Conservation (phyloP, 2,888 invertebrate species). For the Dyspetes luteomarginatus region DNA sequence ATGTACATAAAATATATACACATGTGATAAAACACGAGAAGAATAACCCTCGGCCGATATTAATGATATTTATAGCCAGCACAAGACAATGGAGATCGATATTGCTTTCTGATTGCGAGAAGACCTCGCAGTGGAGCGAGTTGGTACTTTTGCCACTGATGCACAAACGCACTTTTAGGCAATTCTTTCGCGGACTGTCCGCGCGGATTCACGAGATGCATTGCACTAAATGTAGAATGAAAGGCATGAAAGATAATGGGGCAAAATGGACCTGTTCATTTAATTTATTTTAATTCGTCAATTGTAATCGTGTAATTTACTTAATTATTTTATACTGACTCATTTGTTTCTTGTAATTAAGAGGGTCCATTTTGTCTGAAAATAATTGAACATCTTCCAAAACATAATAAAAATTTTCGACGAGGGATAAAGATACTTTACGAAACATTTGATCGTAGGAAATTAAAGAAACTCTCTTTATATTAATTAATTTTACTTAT, state of each 20-base stretch:
- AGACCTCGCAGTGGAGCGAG: background rate
- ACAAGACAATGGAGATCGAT: constrained; percentile 82
- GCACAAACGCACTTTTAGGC: constrained; percentile 20
- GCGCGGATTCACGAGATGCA: constrained; percentile 41
- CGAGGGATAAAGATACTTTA: too few relatives aligned
- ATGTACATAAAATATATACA: constrained; percentile 2
- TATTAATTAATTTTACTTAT: too few relatives aligned
- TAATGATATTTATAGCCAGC: constrained; percentile 81
- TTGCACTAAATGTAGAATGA: constrained; percentile 20
- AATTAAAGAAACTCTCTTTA: too few relatives aligned
- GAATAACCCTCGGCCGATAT: constrained; percentile 70
- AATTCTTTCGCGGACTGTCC: constrained; percentile 26
- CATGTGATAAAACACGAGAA: constrained; percentile 42
- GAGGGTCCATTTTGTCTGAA: too few relatives aligned
- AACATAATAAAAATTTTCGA: too few relatives aligned
- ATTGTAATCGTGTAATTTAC: background rate
- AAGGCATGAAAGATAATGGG: too few relatives aligned
- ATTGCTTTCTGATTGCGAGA: constrained; percentile 83
- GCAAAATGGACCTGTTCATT: background rate
- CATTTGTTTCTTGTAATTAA: too few relatives aligned
- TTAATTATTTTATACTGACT: too few relatives aligned
- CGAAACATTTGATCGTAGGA: too few relatives aligned
- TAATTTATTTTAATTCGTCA: background rate
- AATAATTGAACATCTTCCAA: too few relatives aligned
- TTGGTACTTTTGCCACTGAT: background rate